Evolutionary conservation across 2,888 invertebrate genomes (phyloP).

Genomic region (Temnothorax rugatulus): DNA sequence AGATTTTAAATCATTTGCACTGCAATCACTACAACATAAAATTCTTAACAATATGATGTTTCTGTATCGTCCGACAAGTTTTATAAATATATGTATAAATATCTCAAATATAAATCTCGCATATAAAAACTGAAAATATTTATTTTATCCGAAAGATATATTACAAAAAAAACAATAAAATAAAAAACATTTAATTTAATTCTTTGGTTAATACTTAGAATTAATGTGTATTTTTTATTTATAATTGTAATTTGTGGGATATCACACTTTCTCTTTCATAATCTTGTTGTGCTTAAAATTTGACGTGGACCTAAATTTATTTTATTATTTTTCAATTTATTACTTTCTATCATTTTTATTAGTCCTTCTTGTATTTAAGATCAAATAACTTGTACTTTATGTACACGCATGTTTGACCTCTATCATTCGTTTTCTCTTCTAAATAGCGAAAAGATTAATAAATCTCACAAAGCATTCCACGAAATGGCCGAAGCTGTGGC

Average conservation of each 20-base stretch:
- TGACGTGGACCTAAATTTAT: neutral
- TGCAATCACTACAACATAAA: neutral
- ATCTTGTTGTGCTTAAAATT: neutral
- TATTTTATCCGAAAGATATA: neutral
- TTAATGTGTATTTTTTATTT: neutral
- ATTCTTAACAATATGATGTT: neutral
- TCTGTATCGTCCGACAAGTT: neutral
- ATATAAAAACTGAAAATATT: neutral
- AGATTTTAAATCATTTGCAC: neutral
- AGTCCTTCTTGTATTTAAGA: neutral
- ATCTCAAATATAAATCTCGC: neutral
- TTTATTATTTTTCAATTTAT: neutral
- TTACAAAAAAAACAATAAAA: neutral
- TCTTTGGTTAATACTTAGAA: neutral
- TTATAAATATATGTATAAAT: neutral
- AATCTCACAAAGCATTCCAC: slow-evolving; percentile 91
- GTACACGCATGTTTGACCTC: neutral
- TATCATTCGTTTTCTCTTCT: neutral
- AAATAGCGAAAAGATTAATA: slow-evolving; percentile 84
- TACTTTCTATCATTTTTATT: neutral
- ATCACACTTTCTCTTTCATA: neutral
- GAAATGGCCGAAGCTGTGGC: slow-evolving; percentile 95
- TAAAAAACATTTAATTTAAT: neutral
- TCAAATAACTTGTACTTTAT: neutral
- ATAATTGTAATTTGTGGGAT: neutral